These are phyloP conservation scores for Tholera decimalis DNA, from an alignment of 2,888 invertebrate genomes.

Conservation along the genomic window DNA sequence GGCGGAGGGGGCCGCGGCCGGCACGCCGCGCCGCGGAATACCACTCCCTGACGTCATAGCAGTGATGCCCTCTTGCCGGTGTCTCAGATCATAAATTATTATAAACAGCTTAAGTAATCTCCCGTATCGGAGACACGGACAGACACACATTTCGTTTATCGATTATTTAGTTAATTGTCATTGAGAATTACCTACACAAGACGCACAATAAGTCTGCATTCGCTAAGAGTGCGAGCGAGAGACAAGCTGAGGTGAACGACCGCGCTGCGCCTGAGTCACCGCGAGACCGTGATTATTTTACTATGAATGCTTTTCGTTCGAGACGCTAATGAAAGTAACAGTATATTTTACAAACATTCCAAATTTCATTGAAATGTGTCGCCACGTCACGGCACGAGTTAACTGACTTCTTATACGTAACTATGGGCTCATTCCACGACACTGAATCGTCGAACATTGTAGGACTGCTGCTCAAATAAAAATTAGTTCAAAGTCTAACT, in stretches of 20 bases:
- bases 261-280: constrained; percentile 49
- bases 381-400: neutral
- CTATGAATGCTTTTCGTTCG: constrained; percentile 20
- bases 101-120: neutral
- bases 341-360: constrained; percentile 22
- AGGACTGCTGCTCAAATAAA: no score
- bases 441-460: neutral
- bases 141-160: neutral
- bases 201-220: no score
- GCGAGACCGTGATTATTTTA: constrained; percentile 21
- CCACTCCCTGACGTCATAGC: constrained; percentile 48
- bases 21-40: constrained; percentile 26
- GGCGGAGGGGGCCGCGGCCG: constrained; percentile 37
- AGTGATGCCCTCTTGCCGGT: neutral
- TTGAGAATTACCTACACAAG: neutral
- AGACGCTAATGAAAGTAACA: constrained; percentile 37
- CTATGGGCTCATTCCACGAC: neutral
- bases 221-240: constrained; percentile 45
- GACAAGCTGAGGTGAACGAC: constrained; percentile 43
- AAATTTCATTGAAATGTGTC: constrained; percentile 2
- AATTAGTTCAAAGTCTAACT: no score
- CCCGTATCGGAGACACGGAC: no score
- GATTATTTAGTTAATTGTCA: neutral
- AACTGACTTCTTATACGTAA: neutral
- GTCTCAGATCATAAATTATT: neutral